Conservation (phyloP, 2,888 invertebrate genomes). For the Drosophila basisetae region DNA sequence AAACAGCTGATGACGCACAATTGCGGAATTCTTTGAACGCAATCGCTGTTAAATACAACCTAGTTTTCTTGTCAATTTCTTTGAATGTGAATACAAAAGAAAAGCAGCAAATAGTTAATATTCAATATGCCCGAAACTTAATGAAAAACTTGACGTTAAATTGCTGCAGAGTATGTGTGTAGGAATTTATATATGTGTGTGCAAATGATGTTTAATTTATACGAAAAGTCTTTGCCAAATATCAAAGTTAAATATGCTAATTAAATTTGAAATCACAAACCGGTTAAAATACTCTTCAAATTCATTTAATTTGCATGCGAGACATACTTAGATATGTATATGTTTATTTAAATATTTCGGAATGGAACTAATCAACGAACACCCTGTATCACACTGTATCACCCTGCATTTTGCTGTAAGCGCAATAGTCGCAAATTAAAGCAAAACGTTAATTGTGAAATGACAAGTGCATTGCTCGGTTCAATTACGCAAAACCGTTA, state of each 20-base stretch:
- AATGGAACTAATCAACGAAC: constrained; percentile 13
- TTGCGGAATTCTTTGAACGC: not conserved
- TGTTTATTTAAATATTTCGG: not conserved
- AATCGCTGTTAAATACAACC: not conserved
- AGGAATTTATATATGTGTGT: not conserved
- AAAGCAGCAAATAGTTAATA: not conserved
- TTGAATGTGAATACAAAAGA: not conserved
- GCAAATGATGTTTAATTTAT: constrained; percentile 26
- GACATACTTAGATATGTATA: not conserved
- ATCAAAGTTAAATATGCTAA: constrained; percentile 71
- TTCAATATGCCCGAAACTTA: not conserved
- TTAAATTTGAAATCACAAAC: constrained; percentile 29
- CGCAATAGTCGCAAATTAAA: constrained; percentile 4
- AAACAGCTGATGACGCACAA: constrained; percentile 34
- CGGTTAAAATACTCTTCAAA: constrained; percentile 52
- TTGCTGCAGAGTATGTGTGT: not conserved
- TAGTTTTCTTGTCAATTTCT: not conserved
- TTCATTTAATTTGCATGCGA: constrained; percentile 38
- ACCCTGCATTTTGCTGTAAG: constrained; percentile 48
- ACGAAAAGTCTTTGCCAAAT: constrained; percentile 59
- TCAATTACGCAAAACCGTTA: constrained; percentile 59
- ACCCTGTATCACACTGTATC: not conserved
- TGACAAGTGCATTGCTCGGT: constrained; percentile 17
- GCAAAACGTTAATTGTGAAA: constrained; percentile 26
- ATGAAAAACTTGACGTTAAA: not conserved